phyloP scores from a whole-genome alignment of 2,113 vertebrate species.

The Chauna torquata region DNA sequence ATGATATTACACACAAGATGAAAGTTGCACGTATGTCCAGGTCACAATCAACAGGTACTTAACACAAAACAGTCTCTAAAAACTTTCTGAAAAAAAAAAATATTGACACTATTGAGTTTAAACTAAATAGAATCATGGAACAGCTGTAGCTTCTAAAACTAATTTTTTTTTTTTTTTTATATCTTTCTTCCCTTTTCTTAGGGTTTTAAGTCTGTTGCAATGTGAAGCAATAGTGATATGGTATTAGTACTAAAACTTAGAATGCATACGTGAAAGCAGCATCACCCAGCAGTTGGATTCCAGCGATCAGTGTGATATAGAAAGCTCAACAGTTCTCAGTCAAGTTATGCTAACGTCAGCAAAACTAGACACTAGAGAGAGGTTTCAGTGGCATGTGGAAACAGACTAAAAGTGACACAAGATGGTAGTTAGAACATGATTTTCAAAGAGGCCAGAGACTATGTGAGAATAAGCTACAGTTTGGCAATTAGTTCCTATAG shows the following conservation, averaged over 20 bases:
- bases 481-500: not conserved
- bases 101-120: not conserved
- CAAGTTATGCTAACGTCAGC: not conserved
- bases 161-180: not conserved
- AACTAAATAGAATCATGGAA: not conserved
- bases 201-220: not conserved
- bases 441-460: not conserved
- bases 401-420: not conserved
- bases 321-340: not conserved
- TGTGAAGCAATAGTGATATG: not conserved
- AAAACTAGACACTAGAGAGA: not conserved
- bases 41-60: not conserved
- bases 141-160: not conserved
- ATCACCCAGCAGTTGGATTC: not conserved
- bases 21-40: not conserved
- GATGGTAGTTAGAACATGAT: not conserved
- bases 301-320: not conserved
- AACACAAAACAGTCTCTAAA: not conserved
- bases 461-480: not conserved
- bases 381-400: not conserved
- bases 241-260: not conserved
- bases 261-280: not conserved
- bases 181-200: not conserved
- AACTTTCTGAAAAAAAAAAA: not conserved
- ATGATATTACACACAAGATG: not conserved